phyloP scores from a whole-genome alignment of 2,888 invertebrate genomes.

The Cepaea hortensis region DNA sequence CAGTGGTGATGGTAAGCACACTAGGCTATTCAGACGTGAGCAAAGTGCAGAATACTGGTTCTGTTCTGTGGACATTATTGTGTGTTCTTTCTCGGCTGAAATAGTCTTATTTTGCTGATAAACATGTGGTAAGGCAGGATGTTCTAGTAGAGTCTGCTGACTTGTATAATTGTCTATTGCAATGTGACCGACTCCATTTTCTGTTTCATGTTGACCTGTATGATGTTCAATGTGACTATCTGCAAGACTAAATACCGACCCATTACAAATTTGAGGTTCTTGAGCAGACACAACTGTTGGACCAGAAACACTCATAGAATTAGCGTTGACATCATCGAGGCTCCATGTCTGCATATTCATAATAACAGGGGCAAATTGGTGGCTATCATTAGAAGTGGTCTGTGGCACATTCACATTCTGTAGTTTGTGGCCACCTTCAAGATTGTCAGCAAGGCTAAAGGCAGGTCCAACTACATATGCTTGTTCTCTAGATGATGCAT shows the following conservation, averaged over 20 bases:
- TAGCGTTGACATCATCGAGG: not conserved
- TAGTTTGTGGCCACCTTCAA: not conserved
- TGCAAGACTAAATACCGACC: slow-evolving; percentile 18
- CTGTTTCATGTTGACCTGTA: not conserved
- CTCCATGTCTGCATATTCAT: too few relatives aligned
- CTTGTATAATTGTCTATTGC: not conserved
- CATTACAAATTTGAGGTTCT: slow-evolving; percentile 7
- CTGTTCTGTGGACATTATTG: too few relatives aligned
- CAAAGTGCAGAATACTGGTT: too few relatives aligned
- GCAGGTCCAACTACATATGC: not conserved
- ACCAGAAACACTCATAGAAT: not conserved
- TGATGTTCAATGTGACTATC: not conserved
- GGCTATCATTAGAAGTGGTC: not conserved
- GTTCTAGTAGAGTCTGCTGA: not conserved
- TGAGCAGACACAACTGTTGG: too few relatives aligned
- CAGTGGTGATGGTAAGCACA: too few relatives aligned
- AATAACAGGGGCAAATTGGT: not conserved
- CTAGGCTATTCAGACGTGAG: too few relatives aligned
- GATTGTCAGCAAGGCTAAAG: not conserved
- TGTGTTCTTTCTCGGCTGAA: not conserved
- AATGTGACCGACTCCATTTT: not conserved
- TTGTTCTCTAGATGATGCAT: not conserved
- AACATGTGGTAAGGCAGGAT: not conserved
- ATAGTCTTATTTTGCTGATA: not conserved
- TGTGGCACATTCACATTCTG: not conserved